These are phyloP conservation scores for Pogonocichla stellata DNA, from an alignment of 2,113 vertebrate genomes.

Conservation along the genomic window DNA sequence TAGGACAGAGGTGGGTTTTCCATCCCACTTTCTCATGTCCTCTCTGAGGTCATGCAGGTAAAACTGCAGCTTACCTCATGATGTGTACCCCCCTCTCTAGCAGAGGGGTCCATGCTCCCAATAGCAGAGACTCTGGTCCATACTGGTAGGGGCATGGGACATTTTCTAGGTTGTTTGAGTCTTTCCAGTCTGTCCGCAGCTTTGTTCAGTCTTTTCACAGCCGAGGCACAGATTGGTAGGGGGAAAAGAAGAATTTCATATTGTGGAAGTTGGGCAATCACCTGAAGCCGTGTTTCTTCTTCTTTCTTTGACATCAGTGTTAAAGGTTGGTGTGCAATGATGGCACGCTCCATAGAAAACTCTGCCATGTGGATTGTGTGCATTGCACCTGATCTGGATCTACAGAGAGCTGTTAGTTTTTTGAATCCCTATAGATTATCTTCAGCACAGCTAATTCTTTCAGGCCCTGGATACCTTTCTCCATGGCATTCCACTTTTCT, in stretches of 20 bases:
- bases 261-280: neutral
- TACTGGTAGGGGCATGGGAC: accelerated
- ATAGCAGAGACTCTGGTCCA: too few relatives aligned
- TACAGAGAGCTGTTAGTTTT: neutral
- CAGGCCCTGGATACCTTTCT: neutral
- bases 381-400: neutral
- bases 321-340: neutral
- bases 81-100: too few relatives aligned
- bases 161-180: neutral
- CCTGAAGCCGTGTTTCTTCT: neutral
- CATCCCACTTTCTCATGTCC: too few relatives aligned
- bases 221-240: neutral
- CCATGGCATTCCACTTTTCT: neutral
- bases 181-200: neutral
- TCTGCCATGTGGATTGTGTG: neutral
- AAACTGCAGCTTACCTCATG: too few relatives aligned
- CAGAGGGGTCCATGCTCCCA: too few relatives aligned
- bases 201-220: neutral
- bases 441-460: neutral
- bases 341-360: neutral
- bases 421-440: neutral
- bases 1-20: neutral
- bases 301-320: neutral
- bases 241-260: neutral
- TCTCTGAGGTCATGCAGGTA: too few relatives aligned